A percentile compares a stretch with the other conserved stretches of the same genome.
Evolutionary conservation across 2,888 invertebrate species (phyloP).

Genomic region (Pheosia tremula): DNA sequence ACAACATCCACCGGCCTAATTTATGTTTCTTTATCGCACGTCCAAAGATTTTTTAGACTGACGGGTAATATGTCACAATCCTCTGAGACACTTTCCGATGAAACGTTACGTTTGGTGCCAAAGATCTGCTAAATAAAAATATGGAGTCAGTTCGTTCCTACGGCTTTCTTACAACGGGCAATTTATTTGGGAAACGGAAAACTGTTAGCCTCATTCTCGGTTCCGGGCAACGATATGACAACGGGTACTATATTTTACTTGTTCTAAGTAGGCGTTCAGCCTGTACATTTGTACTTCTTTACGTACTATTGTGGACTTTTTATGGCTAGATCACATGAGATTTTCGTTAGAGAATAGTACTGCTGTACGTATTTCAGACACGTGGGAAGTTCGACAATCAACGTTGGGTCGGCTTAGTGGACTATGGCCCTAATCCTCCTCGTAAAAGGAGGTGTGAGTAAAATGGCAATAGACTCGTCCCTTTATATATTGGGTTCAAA

Average conservation of each 20-base stretch:
- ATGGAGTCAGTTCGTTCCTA: not conserved
- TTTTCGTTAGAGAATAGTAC: no score
- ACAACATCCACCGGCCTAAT: not conserved
- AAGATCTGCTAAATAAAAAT: constrained; percentile 1
- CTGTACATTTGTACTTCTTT: no score
- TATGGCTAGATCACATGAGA: no score
- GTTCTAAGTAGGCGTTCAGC: no score
- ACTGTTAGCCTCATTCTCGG: not conserved
- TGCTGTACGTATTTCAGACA: no score
- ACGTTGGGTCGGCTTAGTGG: no score
- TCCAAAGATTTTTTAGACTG: not conserved
- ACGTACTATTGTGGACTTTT: no score
- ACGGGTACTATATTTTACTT: not conserved
- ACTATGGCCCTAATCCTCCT: no score
- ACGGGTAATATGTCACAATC: not conserved
- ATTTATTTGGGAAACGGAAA: constrained; percentile 1
- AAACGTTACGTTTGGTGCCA: constrained; percentile 2
- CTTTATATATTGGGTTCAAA: no score
- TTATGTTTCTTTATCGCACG: not conserved
- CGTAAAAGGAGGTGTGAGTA: no score
- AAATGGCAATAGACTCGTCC: no score
- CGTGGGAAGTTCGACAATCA: no score
- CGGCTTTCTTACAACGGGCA: not conserved
- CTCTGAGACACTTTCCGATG: not conserved
- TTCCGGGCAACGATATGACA: not conserved